Evolutionary conservation across 1,140 invertebrate genomes (phyloP).

Genomic region (Wasmannia auropunctata): DNA sequence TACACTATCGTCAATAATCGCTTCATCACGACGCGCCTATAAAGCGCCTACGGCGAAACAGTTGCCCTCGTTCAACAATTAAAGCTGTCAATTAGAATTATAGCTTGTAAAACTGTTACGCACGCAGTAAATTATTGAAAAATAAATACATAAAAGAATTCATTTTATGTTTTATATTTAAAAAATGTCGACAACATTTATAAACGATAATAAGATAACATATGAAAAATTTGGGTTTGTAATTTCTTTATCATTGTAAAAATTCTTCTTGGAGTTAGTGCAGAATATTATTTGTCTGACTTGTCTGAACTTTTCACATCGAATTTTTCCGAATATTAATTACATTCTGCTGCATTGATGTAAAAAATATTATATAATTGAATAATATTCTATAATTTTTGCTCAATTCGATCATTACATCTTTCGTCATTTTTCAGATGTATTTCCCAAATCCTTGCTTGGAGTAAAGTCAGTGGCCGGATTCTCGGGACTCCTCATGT

Average conservation of each 20-base stretch:
- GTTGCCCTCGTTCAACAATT: constrained; percentile 26
- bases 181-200: too few relatives aligned
- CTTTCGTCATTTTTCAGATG: not conserved
- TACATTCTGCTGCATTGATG: not conserved
- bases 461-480: not conserved
- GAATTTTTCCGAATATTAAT: not conserved
- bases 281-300: too few relatives aligned
- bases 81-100: constrained; percentile 72
- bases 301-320: not conserved
- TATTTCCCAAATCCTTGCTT: not conserved
- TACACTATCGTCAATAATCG: not conserved
- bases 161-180: not conserved
- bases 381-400: too few relatives aligned
- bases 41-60: not conserved
- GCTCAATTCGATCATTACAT: not conserved
- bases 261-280: not conserved
- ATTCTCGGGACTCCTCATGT: not conserved
- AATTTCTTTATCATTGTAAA: not conserved
- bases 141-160: not conserved
- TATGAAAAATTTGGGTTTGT: not conserved
- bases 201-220: not conserved
- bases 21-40: not conserved
- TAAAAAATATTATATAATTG: not conserved
- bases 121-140: not conserved
- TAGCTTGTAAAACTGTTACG: constrained; percentile 57